Percentiles rank a stretch among this genome's conserved stretches.
These are phyloP conservation scores for Octomys mimax DNA, from an alignment of 2,797 vertebrate species.

Conservation along the genomic window DNA sequence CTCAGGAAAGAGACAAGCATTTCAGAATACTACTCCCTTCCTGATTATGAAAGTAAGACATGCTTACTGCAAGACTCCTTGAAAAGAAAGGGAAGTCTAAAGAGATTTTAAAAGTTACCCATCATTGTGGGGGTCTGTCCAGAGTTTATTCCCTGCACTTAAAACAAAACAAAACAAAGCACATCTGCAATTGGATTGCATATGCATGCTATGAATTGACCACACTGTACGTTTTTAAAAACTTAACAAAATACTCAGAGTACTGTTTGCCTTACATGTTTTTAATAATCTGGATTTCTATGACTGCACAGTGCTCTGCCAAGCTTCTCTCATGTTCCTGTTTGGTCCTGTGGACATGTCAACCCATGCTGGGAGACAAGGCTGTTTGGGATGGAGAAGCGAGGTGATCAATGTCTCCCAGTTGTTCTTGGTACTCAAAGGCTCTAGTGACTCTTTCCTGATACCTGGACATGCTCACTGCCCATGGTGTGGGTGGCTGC, in stretches of 20 bases:
- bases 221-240: not conserved
- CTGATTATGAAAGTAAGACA: not conserved
- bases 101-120: not conserved
- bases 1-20: not conserved
- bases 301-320: not conserved
- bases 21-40: not conserved
- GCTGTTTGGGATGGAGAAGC: not conserved
- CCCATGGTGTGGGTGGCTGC: accelerated
- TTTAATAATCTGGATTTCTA: not conserved
- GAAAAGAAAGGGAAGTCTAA: not conserved
- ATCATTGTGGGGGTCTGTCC: not conserved
- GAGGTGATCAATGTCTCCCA: not conserved
- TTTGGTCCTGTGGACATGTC: not conserved
- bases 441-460: not conserved
- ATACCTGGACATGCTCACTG: not conserved
- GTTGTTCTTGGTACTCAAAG: not conserved
- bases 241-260: slow-evolving; percentile 32
- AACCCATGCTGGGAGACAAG: not conserved
- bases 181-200: not conserved
- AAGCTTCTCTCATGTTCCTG: not conserved
- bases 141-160: not conserved
- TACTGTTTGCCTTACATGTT: not conserved
- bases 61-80: not conserved
- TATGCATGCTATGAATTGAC: not conserved
- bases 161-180: not conserved